Conservation (phyloP, 2,888 invertebrate genomes). For the Baccha elongata region DNA sequence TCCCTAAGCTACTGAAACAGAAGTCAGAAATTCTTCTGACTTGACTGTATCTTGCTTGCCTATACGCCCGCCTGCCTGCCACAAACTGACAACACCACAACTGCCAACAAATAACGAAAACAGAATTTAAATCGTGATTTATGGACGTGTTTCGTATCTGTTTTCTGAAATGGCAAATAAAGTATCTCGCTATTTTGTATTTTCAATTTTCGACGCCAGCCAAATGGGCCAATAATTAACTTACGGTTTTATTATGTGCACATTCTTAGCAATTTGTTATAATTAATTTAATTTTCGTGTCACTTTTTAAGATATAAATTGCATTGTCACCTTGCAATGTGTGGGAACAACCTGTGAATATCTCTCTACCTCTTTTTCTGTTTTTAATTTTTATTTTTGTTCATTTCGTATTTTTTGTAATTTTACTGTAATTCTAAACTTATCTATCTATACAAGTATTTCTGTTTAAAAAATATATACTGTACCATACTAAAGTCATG, state of each 20-base stretch:
- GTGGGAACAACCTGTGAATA: conserved; percentile 29
- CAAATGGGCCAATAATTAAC: conserved; percentile 53
- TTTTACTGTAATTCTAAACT: conserved; percentile 8
- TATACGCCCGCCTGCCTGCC: not conserved
- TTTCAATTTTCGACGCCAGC: conserved; percentile 40
- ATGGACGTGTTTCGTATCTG: conserved; percentile 47
- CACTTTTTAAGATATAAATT: conserved; percentile 30
- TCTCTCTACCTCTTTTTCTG: conserved; percentile 38
- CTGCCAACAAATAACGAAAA: conserved; percentile 20
- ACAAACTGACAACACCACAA: not conserved
- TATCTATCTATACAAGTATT: not conserved
- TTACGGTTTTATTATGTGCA: conserved; percentile 45
- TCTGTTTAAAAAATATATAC: not conserved
- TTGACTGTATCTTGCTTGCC: not conserved
- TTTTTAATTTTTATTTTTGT: not conserved
- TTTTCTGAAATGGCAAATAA: conserved; percentile 57
- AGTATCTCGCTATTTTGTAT: conserved; percentile 57
- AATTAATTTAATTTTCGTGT: conserved; percentile 69
- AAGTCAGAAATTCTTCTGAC: conserved; percentile 33
- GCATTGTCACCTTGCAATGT: conserved; percentile 41
- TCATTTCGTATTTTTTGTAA: not conserved
- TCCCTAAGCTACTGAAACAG: conserved; percentile 61
- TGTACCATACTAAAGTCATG: conserved; percentile 38
- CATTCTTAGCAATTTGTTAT: conserved; percentile 68
- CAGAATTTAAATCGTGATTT: conserved; percentile 63